Evolutionary conservation across 2,888 invertebrate species (phyloP).

Genomic region (Caenorhabditis panamensis): DNA sequence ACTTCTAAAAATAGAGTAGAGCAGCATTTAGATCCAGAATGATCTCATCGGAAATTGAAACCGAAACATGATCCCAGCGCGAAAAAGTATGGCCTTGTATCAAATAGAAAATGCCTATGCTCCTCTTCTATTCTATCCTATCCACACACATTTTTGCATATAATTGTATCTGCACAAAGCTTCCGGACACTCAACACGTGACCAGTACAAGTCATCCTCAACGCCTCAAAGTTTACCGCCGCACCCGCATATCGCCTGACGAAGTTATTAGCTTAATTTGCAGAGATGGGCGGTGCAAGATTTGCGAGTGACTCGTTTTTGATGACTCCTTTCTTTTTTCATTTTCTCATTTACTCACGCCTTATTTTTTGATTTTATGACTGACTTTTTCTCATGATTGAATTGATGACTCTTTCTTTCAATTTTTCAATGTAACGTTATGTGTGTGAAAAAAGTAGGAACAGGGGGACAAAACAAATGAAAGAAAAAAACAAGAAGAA

Average conservation of each 20-base stretch:
- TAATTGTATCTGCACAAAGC: slow-evolving; percentile 48
- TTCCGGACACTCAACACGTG: slow-evolving; percentile 38
- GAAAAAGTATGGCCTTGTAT: slow-evolving; percentile 22
- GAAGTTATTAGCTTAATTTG: slow-evolving; percentile 47
- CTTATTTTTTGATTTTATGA: no score
- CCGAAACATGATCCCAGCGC: background rate
- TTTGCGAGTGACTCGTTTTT: slow-evolving; percentile 20
- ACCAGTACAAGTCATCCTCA: slow-evolving; percentile 30
- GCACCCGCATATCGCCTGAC: background rate
- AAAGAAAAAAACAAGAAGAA: background rate
- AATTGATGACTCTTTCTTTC: no score
- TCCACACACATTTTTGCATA: slow-evolving; percentile 1
- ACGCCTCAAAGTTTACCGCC: slow-evolving; percentile 30
- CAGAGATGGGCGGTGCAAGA: slow-evolving; percentile 32
- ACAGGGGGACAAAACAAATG: background rate
- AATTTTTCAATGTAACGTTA: no score
- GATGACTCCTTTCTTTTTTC: background rate
- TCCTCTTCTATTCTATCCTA: background rate
- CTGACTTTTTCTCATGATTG: no score
- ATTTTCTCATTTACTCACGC: background rate
- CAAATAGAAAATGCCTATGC: slow-evolving; percentile 27
- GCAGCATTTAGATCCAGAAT: no score
- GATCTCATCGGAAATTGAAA: slow-evolving; percentile 33
- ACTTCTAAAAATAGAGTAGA: no score
- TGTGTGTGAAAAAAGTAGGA: no score